These are phyloP conservation scores for Lordiphosa stackelbergi DNA, from an alignment of 1,140 invertebrate genomes.

Conservation along the genomic window DNA sequence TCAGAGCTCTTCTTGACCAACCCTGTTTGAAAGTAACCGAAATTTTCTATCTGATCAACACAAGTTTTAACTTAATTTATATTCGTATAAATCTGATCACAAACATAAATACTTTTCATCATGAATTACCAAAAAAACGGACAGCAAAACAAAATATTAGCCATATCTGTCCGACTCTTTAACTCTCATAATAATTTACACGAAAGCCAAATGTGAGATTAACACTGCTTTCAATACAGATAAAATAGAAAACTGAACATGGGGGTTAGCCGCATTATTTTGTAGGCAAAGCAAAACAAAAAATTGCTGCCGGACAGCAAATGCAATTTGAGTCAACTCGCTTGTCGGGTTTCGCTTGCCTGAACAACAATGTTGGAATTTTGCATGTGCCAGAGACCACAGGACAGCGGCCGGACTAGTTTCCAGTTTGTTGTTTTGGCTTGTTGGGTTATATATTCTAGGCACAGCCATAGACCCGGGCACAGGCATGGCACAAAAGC, in stretches of 20 bases:
- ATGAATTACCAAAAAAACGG: too few species aligned
- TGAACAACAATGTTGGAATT: constrained; percentile 59
- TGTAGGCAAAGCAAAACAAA: constrained; percentile 11
- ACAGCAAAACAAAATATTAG: too few species aligned
- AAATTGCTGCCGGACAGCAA: constrained; percentile 39
- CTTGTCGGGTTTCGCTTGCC: constrained; percentile 62
- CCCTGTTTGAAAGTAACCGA: too few species aligned
- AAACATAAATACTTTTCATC: too few species aligned
- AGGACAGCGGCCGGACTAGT: constrained; percentile 16
- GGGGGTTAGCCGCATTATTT: neutral
- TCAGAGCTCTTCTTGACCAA: too few species aligned
- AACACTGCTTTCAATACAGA: too few species aligned
- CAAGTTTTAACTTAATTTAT: too few species aligned
- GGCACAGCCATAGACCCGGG: constrained; percentile 20
- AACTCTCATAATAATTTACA: too few species aligned
- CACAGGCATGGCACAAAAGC: constrained; percentile 44
- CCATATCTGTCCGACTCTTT: too few species aligned
- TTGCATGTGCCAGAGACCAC: constrained; percentile 52
- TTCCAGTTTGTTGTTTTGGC: constrained; percentile 39
- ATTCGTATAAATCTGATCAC: too few species aligned
- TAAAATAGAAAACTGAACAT: neutral
- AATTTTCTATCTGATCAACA: too few species aligned
- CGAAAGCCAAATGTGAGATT: too few species aligned
- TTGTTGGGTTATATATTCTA: constrained; percentile 70
- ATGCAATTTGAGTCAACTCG: constrained; percentile 71